Conservation (phyloP, 2,888 invertebrate species). For the Pasiphila rectangulata region DNA sequence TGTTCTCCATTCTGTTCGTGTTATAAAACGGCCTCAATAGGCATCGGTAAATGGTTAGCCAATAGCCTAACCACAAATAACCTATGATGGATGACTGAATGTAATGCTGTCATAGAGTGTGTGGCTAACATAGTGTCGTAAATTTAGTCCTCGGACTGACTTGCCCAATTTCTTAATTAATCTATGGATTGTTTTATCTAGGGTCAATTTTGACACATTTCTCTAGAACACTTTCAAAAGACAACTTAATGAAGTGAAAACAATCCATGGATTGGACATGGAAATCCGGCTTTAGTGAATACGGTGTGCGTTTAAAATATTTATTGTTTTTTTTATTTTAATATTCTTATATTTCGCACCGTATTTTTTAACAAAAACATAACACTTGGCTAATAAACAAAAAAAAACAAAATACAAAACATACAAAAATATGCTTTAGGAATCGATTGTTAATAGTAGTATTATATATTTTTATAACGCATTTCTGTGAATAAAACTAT, state of each 20-base stretch:
- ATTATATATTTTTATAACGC: slow-evolving; percentile 18
- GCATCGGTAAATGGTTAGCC: slow-evolving; percentile 15
- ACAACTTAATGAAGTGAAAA: no score
- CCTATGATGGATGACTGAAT: no score
- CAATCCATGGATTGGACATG: no score
- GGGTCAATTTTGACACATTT: not conserved
- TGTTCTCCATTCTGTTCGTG: slow-evolving; percentile 1
- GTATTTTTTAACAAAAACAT: not conserved
- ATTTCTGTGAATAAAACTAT: slow-evolving; percentile 17
- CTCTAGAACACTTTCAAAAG: no score
- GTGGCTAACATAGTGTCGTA: no score
- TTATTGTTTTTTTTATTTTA: not conserved
- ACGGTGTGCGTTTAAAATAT: slow-evolving; percentile 8
- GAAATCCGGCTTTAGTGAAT: not conserved
- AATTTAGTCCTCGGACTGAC: not conserved
- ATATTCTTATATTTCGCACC: not conserved
- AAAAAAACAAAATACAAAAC: slow-evolving; percentile 18
- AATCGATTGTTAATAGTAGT: slow-evolving; percentile 3
- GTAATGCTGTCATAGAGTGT: no score
- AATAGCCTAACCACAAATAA: slow-evolving; percentile 2
- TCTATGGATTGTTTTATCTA: no score
- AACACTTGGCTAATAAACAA: slow-evolving; percentile 17
- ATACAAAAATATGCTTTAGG: slow-evolving; percentile 21
- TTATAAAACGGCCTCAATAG: not conserved
- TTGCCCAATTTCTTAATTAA: not conserved